Evolutionary conservation across 2,797 vertebrate species (phyloP), one percentile per base, ranked within the genome.

Genomic region (Thunnus albacares): DNA sequence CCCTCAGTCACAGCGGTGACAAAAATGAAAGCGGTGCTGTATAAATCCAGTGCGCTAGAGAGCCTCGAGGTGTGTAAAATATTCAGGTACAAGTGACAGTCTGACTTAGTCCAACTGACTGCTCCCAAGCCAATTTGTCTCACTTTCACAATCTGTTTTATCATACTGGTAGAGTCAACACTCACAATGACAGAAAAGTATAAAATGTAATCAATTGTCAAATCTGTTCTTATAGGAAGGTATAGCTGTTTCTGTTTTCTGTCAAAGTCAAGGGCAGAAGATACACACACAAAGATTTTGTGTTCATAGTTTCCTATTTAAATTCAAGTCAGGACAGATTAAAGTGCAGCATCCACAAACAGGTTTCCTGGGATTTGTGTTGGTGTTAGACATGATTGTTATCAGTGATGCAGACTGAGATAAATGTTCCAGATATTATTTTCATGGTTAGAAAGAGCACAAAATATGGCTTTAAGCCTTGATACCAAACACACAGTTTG

Each of bases 51-150:
- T 53, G 65, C 72, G 81, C 28, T 65, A n/a, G 57, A 35, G 10
- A 58, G 49, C 64, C 52, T 38, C 7, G 66, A 75, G 70, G 5
- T 45, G 58, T 80, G 62, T 77, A 47, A 81, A 83, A 78, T 86
- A 59, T 81, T 74, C 52, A 81, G 73, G 58, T 35, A 14, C 43
- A 35, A 22, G 12, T 49, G 3, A 52, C 2, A 35, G 6, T 49
- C 51, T 13, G 52, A 49, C 47, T 60, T 43, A 24, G 47, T 67
- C 56, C 33, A 41, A 24, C 53, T 70, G 11, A 49, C 30, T 26
- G 51, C n/a, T 55, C 43, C 30, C 43, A 1, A 33, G 53, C 11
- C 5, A 30, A 41, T 68, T 9, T 12, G 6, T 35, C 12, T 67
- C 58, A 60, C 65, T 38, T 66, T 41, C 7, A 49, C 52, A 20